Conservation (phyloP, 2,113 vertebrate genomes). For the Daboia siamensis region DNA sequence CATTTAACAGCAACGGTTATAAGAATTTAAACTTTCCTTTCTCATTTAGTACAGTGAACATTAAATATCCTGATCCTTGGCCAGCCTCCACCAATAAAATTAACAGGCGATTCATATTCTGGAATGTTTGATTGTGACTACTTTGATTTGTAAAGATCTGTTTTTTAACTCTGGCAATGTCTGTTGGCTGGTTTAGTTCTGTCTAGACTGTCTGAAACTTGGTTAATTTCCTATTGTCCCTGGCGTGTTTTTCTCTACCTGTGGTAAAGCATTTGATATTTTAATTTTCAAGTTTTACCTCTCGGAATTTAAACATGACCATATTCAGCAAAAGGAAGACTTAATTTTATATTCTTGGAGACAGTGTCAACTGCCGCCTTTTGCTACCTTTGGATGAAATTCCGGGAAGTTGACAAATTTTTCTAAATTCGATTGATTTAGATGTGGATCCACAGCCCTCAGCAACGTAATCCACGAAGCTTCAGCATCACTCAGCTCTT, state of each 20-base stretch:
- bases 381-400: constrained; percentile 53
- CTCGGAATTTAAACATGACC: not conserved
- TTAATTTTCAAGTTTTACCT: not conserved
- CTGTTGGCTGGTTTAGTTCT: not conserved
- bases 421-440: constrained; percentile 46
- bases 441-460: constrained; percentile 49
- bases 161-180: not conserved
- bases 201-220: not conserved
- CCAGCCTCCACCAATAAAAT: not conserved
- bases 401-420: constrained; percentile 68
- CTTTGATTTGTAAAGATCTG: not conserved
- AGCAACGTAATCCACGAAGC: constrained; percentile 69
- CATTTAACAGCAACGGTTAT: not conserved
- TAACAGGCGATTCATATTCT: not conserved
- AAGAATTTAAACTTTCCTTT: not conserved
- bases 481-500: constrained; percentile 61
- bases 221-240: not conserved
- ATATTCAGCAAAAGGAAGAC: not conserved
- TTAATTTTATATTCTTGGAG: not conserved
- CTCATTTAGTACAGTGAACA: not conserved
- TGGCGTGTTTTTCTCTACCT: not conserved
- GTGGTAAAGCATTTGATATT: not conserved
- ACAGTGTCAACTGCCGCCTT: no score
- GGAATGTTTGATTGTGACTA: not conserved
- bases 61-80: not conserved